These are phyloP conservation scores for Pyrgus malvae DNA, from an alignment of 2,888 invertebrate species.

Conservation along the genomic window DNA sequence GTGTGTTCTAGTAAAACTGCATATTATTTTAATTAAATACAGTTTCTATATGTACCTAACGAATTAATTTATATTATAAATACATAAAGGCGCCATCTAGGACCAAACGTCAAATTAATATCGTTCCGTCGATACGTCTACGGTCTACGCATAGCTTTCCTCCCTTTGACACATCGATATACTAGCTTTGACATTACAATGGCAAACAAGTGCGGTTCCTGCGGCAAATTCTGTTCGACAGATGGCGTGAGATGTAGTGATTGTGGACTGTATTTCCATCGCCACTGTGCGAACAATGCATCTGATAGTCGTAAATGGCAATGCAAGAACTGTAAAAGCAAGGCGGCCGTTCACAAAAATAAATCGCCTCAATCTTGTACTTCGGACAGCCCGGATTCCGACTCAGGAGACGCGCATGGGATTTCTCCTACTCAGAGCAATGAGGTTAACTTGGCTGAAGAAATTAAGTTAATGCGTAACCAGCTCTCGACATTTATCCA, in stretches of 20 bases:
- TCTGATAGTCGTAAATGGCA: background rate
- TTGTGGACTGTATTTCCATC: background rate
- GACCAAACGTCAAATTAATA: no score
- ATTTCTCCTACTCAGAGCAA: background rate
- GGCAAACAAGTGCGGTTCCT: background rate
- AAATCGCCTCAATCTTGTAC: background rate
- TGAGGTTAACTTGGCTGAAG: background rate
- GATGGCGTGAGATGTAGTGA: conserved; percentile 1
- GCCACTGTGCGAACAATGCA: background rate
- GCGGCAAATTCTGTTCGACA: conserved; percentile 2
- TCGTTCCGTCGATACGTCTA: background rate
- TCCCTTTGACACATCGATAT: no score
- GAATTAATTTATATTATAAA: no score
- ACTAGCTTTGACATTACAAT: background rate
- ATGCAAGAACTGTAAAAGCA: background rate
- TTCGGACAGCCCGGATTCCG: no score
- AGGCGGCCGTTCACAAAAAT: background rate
- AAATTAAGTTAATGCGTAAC: background rate
- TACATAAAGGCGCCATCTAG: no score
- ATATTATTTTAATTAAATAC: no score
- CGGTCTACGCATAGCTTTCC: no score
- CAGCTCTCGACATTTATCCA: background rate
- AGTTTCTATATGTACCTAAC: no score
- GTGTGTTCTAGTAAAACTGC: no score
- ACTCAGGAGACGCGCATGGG: no score